phyloP scores from a whole-genome alignment of 2,797 vertebrate genomes.

The Echeneis naucrates region DNA sequence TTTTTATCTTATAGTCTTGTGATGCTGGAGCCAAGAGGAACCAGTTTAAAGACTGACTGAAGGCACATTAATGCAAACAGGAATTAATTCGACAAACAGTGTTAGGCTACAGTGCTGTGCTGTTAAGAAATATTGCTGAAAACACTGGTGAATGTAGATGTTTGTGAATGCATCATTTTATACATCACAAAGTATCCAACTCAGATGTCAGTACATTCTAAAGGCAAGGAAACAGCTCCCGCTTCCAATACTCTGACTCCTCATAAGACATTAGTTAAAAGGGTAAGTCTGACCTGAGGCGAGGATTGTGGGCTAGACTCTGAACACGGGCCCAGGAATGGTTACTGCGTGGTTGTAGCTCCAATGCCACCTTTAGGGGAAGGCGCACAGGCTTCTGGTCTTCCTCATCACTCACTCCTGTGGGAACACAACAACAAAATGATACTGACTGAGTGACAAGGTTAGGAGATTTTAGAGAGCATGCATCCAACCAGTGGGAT shows the following conservation, averaged over 20 bases:
- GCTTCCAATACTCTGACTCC: neutral
- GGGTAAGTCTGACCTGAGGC: slow-evolving; percentile 89
- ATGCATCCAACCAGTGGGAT: neutral
- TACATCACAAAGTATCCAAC: neutral
- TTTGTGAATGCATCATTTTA: neutral
- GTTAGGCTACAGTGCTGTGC: neutral
- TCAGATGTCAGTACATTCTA: neutral
- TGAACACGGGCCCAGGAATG: slow-evolving; percentile 97
- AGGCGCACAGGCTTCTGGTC: slow-evolving; percentile 98
- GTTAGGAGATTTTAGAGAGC: neutral
- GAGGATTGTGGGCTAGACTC: slow-evolving; percentile 97
- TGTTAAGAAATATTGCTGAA: neutral
- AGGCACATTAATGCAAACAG: neutral
- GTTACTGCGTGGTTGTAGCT: slow-evolving; percentile 95
- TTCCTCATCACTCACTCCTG: slow-evolving; percentile 97
- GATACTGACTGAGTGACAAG: neutral
- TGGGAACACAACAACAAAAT: slow-evolving; percentile 7
- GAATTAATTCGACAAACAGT: neutral
- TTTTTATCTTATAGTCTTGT: neutral
- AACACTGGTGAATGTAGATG: neutral
- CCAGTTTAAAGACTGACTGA: slow-evolving; percentile 4
- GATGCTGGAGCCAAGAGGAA: neutral
- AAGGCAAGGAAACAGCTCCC: neutral
- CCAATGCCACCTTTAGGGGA: slow-evolving; percentile 94
- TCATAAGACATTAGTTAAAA: neutral